Conservation (phyloP, 2,113 vertebrate genomes). For the Fukomys damarensis region DNA sequence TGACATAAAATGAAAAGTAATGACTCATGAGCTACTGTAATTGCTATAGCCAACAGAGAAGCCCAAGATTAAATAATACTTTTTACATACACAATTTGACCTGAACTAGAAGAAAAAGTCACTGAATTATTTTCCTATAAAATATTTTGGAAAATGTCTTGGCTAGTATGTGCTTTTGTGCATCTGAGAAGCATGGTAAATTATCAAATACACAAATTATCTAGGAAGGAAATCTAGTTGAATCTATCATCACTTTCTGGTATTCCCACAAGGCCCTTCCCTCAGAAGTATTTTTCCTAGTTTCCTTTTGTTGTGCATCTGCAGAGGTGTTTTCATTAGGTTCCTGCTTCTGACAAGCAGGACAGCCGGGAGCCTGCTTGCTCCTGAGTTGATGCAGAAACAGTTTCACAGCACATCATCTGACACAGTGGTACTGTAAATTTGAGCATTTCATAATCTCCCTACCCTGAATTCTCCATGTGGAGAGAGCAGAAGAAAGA, state of each 20-base stretch:
- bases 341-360: conserved; percentile 21
- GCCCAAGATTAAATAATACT: too few species aligned
- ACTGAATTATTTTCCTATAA: background rate
- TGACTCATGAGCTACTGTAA: background rate
- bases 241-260: background rate
- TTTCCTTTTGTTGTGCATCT: background rate
- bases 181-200: background rate
- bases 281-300: background rate
- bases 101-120: background rate
- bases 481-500: background rate
- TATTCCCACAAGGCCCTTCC: background rate
- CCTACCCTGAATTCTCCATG: background rate
- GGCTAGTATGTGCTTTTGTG: background rate
- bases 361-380: background rate
- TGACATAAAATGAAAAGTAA: background rate
- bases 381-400: background rate
- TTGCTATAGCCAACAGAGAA: background rate
- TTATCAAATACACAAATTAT: background rate
- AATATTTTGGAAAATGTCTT: background rate
- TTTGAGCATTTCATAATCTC: background rate
- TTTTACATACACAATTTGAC: background rate
- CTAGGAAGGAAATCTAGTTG: background rate
- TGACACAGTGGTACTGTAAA: background rate
- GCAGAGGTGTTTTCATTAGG: conserved; percentile 38
- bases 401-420: background rate